Percentiles rank a stretch among this genome's conserved stretches.
Conservation (phyloP, 2,113 vertebrate species). For the Piliocolobus tephrosceles region DNA sequence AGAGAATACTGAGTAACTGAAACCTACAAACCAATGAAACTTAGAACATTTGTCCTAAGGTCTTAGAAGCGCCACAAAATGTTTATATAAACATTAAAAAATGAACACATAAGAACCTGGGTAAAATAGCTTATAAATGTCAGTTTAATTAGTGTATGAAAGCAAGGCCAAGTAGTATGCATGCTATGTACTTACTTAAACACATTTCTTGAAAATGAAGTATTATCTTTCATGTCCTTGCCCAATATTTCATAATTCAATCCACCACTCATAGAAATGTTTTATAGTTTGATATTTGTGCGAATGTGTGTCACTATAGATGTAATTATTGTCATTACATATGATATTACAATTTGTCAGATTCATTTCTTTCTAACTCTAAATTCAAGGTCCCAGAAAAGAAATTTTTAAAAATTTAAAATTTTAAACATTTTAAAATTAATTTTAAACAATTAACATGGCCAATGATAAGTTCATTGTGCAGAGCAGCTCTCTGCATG, state of each 20-base stretch:
- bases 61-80: neutral
- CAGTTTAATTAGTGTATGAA: neutral
- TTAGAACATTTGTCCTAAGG: neutral
- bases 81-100: neutral
- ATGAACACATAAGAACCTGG: neutral
- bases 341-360: neutral
- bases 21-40: neutral
- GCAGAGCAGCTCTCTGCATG: too few relatives aligned
- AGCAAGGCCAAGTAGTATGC: neutral
- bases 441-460: neutral
- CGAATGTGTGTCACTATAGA: neutral
- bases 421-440: too few relatives aligned
- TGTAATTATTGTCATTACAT: neutral
- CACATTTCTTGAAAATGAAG: neutral
- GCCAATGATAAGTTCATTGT: neutral
- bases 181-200: neutral
- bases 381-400: neutral
- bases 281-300: neutral
- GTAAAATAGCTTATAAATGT: neutral
- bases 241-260: neutral
- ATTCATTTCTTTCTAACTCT: neutral
- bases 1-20: neutral
- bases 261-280: neutral
- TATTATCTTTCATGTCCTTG: neutral
- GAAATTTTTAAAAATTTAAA: neutral